Conservation (phyloP, 2,113 vertebrate genomes). For the Lepisosteus oculatus region DNA sequence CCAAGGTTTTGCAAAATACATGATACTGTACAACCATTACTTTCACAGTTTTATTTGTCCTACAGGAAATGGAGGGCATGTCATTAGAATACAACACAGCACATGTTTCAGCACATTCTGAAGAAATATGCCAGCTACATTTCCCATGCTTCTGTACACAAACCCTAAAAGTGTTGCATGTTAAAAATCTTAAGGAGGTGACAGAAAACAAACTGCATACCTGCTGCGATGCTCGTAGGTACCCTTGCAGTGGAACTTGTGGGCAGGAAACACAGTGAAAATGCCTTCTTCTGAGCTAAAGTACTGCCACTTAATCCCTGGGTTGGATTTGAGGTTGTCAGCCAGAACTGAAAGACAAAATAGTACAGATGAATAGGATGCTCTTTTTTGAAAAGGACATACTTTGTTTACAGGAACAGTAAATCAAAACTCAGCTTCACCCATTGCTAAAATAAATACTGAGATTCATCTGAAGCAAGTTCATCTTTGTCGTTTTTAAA, state of each 20-base stretch:
- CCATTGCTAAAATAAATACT: too few relatives aligned
- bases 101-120: too few relatives aligned
- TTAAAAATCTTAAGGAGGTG: background rate
- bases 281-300: constrained; percentile 98
- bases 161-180: background rate
- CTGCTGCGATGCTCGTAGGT: constrained; percentile 95
- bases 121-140: too few relatives aligned
- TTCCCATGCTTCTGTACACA: background rate
- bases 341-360: constrained; percentile 77
- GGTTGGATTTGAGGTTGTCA: constrained; percentile 97
- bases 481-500: too few relatives aligned
- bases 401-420: too few relatives aligned
- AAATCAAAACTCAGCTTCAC: too few relatives aligned
- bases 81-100: background rate
- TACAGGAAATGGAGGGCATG: background rate
- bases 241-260: constrained; percentile 96
- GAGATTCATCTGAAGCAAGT: too few relatives aligned
- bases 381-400: too few relatives aligned
- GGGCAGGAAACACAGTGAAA: constrained; percentile 95
- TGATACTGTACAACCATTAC: too few relatives aligned
- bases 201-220: constrained; percentile 49
- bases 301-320: constrained; percentile 98
- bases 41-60: too few relatives aligned
- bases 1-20: too few relatives aligned
- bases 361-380: too few relatives aligned